These are phyloP conservation scores for Cuculus canorus DNA, from an alignment of 2,797 vertebrate species.

Conservation along the genomic window DNA sequence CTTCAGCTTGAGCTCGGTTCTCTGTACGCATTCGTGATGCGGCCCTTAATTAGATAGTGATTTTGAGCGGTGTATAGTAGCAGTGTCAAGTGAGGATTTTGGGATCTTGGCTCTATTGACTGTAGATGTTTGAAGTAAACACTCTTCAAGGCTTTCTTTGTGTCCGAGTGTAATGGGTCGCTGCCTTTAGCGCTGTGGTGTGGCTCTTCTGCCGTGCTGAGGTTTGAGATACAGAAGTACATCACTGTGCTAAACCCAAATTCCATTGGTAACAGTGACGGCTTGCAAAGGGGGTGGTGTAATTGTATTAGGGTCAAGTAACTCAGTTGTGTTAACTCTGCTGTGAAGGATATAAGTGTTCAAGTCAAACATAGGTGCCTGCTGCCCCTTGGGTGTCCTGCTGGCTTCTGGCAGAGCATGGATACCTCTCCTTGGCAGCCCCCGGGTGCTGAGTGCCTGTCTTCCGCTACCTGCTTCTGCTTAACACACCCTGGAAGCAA, in stretches of 20 bases:
- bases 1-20: neutral
- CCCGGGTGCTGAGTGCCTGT: neutral
- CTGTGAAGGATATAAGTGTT: neutral
- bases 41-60: neutral
- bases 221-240: neutral
- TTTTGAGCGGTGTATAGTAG: neutral
- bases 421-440: neutral
- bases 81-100: neutral
- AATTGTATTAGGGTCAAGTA: neutral
- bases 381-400: neutral
- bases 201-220: neutral
- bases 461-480: neutral
- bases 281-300: neutral
- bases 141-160: neutral
- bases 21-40: neutral
- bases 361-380: rapidly evolving
- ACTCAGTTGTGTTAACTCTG: neutral
- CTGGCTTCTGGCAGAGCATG: neutral
- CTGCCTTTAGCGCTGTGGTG: neutral
- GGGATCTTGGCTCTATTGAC: neutral
- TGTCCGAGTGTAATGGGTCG: rapidly evolving
- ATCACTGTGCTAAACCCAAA: neutral
- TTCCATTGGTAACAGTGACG: neutral
- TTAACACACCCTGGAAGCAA: neutral
- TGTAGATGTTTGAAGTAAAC: neutral